Evolutionary conservation across 2,113 vertebrate genomes (phyloP).

Genomic region (Tupaia tana): DNA sequence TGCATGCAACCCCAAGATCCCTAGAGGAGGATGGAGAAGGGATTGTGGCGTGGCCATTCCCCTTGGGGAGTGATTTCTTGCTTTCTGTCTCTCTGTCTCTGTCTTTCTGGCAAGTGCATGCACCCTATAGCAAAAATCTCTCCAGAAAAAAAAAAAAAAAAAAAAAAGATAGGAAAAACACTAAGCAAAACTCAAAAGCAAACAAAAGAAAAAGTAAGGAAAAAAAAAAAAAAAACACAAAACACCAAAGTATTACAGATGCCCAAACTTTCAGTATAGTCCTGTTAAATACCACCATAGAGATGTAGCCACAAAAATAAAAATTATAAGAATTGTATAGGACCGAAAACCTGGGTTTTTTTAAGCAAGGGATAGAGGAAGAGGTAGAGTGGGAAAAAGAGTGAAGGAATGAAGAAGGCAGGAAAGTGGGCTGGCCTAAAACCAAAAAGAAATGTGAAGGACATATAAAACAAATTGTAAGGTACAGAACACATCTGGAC

Average conservation of each 20-base stretch:
- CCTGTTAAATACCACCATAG: background rate
- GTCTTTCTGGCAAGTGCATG: too few relatives aligned
- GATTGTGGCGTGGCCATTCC: too few relatives aligned
- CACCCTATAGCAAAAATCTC: too few relatives aligned
- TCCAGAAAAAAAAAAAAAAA: too few relatives aligned
- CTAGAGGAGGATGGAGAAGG: too few relatives aligned
- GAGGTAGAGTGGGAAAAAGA: background rate
- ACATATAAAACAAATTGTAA: background rate
- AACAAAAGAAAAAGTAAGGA: background rate
- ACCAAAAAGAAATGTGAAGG: background rate
- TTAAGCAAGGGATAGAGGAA: background rate
- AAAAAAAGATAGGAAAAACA: too few relatives aligned
- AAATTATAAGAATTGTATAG: background rate
- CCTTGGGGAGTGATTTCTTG: too few relatives aligned
- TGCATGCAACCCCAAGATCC: too few relatives aligned
- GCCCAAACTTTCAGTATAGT: background rate
- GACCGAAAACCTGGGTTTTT: background rate
- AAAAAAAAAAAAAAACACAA: background rate
- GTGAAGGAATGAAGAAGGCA: background rate
- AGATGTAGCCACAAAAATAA: background rate
- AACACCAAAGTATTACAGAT: too few relatives aligned
- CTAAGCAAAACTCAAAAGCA: background rate
- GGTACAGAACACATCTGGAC: background rate
- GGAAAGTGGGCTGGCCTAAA: background rate
- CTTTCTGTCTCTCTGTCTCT: too few relatives aligned